A percentile compares a stretch with the other conserved stretches of the same genome.
Evolutionary conservation across 2,113 vertebrate species (phyloP).

Genomic region (Brachyhypopomus occidentalis): DNA sequence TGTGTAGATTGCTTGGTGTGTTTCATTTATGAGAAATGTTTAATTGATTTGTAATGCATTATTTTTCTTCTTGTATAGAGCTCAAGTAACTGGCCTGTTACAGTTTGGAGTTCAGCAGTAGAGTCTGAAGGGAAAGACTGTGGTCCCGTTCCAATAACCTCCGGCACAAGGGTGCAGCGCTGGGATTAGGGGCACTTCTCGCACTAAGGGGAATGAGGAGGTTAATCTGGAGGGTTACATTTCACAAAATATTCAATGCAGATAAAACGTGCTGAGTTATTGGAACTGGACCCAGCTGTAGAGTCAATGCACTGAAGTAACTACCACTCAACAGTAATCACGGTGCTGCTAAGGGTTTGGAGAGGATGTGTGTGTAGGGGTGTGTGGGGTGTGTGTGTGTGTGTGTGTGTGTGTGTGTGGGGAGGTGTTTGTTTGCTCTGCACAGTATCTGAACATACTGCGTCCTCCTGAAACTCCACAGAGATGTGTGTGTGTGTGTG

Average conservation of each 20-base stretch:
- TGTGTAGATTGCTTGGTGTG: neutral
- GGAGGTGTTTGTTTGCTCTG: too few species aligned
- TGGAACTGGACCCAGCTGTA: constrained; percentile 1
- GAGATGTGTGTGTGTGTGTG: too few species aligned
- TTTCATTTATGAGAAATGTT: too few species aligned
- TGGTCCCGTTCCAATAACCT: neutral
- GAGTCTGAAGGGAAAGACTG: neutral
- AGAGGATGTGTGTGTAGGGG: neutral
- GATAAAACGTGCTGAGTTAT: neutral
- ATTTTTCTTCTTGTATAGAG: neutral
- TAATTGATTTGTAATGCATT: too few species aligned
- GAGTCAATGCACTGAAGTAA: neutral
- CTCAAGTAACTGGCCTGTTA: neutral
- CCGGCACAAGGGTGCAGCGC: too few species aligned
- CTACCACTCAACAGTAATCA: neutral
- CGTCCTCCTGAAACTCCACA: too few species aligned
- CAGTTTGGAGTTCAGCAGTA: neutral
- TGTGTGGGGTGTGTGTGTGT: neutral
- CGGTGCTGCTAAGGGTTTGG: constrained; percentile 8
- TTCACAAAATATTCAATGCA: too few species aligned
- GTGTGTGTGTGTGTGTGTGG: too few species aligned
- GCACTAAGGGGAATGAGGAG: neutral
- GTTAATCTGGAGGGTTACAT: neutral
- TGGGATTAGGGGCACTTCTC: too few species aligned
- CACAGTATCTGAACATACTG: too few species aligned